Base-by-base conservation (phyloP, 2,113 vertebrate species). In the Dinomys branickii region DNA sequence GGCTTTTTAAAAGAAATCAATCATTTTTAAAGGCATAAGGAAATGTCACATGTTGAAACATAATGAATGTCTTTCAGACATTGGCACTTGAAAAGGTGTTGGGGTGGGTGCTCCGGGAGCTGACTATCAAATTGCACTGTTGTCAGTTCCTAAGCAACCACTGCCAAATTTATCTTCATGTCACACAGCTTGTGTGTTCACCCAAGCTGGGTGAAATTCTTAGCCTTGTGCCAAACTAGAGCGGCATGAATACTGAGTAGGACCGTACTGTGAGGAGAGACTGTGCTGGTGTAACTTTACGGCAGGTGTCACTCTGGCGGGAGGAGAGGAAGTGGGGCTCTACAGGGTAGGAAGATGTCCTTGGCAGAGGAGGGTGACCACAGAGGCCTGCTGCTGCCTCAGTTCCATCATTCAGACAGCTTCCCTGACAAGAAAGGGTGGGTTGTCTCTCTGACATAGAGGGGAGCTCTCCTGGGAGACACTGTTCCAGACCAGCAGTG, bases 101-200 rank as follows among this genome's bases (percentile, higher is more conserved):
- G 92, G 97, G 92, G 56, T 94, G 54, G 93, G 88, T 94, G 93
- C 89, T 88, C 96, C 97, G 85, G 88, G 92, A 97, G 96, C 84
- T 84, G 92, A 92, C 96, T 98, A 97, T 98, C 98, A 41, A 98
- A 98, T 97, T 85, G 69, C 95, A 90, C 95, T 98, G 97, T 98
- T 98, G 98, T 98, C 97, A 91, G 97, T 98, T 96, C 97, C 98
- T 97, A 98, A 97, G 97, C 98, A 98, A 98, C 98, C 94, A 97
- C 92, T 98, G 96, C 98, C 97, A 98, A 95, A 97, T 98, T 98
- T 98, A 97, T 97, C 97, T 98, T 96, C 97, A 58, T 33, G 41
- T 97, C 94, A 97, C 22, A 94, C 73, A 96, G 91, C 93, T 97
- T 85, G 80, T 95, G 52, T 96, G 67, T 96, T 96, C 95, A 94